Conservation (phyloP, 2,797 vertebrate species). For the Takifugu ocellatus region DNA sequence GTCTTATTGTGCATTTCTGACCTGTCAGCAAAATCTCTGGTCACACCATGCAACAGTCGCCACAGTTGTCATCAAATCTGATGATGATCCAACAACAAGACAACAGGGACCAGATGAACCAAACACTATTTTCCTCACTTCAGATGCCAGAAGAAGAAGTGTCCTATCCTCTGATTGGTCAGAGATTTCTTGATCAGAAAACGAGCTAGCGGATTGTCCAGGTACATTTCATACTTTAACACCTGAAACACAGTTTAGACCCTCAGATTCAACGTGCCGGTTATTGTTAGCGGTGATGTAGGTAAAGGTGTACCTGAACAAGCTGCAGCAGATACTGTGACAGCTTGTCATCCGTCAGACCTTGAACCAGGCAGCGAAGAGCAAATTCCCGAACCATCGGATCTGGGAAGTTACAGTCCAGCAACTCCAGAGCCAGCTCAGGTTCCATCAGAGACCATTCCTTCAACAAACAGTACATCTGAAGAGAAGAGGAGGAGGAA, state of each 20-base stretch:
- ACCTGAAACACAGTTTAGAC: conserved; percentile 57
- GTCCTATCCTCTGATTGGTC: conserved; percentile 82
- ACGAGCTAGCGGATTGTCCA: conserved; percentile 80
- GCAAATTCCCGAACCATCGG: conserved; percentile 86
- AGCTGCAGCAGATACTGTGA: conserved; percentile 86
- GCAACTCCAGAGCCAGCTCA: conserved; percentile 85
- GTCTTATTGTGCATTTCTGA: conserved; percentile 84
- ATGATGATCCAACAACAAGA: too few relatives aligned
- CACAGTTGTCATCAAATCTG: too few relatives aligned
- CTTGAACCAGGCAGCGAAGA: conserved; percentile 84
- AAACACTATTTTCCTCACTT: conserved; percentile 58
- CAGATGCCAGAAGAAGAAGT: conserved; percentile 84
- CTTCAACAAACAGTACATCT: conserved; percentile 90
- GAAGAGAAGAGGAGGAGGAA: conserved; percentile 25
- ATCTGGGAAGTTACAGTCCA: conserved; percentile 90
- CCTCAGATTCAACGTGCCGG: not conserved
- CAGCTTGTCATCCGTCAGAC: conserved; percentile 86
- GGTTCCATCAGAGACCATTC: conserved; percentile 88
- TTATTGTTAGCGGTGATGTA: not conserved
- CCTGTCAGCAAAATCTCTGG: conserved; percentile 34
- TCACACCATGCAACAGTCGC: not conserved
- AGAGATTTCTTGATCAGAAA: conserved; percentile 81
- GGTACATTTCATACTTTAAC: conserved; percentile 81
- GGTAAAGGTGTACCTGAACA: conserved; percentile 51
- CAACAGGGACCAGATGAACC: not conserved